These are phyloP conservation scores for Ptyas mucosa DNA, from an alignment of 2,113 vertebrate genomes.

Conservation along the genomic window DNA sequence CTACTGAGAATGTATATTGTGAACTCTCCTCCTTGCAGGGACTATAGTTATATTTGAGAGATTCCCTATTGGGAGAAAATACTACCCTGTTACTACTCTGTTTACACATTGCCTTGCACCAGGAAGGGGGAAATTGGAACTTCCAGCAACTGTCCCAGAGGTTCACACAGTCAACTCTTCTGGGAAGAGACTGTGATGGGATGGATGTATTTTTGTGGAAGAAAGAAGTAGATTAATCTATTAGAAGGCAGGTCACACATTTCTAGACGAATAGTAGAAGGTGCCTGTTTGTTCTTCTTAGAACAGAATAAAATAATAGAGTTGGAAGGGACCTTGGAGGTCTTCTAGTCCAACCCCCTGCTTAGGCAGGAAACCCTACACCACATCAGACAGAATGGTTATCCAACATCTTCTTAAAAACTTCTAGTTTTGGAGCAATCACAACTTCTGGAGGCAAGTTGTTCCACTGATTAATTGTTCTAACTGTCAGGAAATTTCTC, in stretches of 20 bases:
- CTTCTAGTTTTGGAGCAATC: too few relatives aligned
- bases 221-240: not conserved
- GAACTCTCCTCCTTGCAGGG: not conserved
- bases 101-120: not conserved
- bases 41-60: not conserved
- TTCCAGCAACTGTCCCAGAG: not conserved
- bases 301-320: not conserved
- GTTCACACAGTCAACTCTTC: not conserved
- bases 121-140: too few relatives aligned
- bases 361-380: too few relatives aligned
- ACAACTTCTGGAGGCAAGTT: not conserved
- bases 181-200: not conserved
- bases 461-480: too few relatives aligned
- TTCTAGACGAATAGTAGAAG: too few relatives aligned
- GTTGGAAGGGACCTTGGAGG: too few relatives aligned
- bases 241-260: not conserved
- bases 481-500: too few relatives aligned
- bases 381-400: too few relatives aligned
- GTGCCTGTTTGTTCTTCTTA: too few relatives aligned
- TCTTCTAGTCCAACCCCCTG: too few relatives aligned
- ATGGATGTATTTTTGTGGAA: not conserved
- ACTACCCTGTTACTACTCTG: not conserved
- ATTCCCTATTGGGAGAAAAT: slow-evolving; percentile 1
- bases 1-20: not conserved
- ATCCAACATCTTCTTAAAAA: too few relatives aligned